A percentile compares a stretch with the other conserved stretches of the same genome.
Evolutionary conservation across 1,140 invertebrate species (phyloP).

Genomic region (Drosophila pruinosa): DNA sequence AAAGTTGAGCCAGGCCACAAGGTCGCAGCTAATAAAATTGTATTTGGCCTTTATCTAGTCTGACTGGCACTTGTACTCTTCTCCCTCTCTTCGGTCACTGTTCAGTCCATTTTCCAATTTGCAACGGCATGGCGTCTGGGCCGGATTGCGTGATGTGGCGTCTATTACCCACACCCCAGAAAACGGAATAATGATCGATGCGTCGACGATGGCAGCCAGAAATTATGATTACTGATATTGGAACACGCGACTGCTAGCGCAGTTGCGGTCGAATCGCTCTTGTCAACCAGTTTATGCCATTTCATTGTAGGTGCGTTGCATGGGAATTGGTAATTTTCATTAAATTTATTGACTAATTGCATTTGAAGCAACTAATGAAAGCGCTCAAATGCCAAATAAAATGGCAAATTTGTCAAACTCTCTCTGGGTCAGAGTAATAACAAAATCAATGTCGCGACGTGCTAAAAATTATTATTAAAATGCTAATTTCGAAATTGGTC

Average conservation of each 20-base stretch:
- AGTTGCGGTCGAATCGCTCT: constrained; percentile 8
- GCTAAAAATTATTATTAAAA: constrained; percentile 36
- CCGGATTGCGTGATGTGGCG: constrained; percentile 27
- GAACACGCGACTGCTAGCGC: constrained; percentile 35
- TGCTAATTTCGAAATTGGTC: constrained; percentile 59
- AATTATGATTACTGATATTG: constrained; percentile 65
- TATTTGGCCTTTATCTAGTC: constrained; percentile 28
- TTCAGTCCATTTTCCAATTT: constrained; percentile 58
- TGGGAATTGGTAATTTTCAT: constrained; percentile 72
- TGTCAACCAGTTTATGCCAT: constrained; percentile 30
- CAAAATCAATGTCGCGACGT: constrained; percentile 55
- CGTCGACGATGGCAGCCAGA: constrained; percentile 45
- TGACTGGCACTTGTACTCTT: background rate
- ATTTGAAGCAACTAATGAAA: constrained; percentile 69
- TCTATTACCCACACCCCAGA: constrained; percentile 27
- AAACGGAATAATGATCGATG: constrained; percentile 63
- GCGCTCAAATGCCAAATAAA: constrained; percentile 69
- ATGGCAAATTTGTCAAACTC: constrained; percentile 69
- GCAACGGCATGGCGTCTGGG: constrained; percentile 18
- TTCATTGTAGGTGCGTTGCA: constrained; percentile 33
- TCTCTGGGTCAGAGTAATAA: constrained; percentile 40
- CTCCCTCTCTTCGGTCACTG: background rate
- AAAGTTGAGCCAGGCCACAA: constrained; percentile 1
- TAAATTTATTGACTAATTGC: constrained; percentile 78
- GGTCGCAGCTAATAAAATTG: constrained; percentile 32